Percentiles rank a stretch among this genome's conserved stretches.
These are phyloP conservation scores for Sphaerophoria rueppellii DNA, from an alignment of 2,888 invertebrate species.

Conservation along the genomic window DNA sequence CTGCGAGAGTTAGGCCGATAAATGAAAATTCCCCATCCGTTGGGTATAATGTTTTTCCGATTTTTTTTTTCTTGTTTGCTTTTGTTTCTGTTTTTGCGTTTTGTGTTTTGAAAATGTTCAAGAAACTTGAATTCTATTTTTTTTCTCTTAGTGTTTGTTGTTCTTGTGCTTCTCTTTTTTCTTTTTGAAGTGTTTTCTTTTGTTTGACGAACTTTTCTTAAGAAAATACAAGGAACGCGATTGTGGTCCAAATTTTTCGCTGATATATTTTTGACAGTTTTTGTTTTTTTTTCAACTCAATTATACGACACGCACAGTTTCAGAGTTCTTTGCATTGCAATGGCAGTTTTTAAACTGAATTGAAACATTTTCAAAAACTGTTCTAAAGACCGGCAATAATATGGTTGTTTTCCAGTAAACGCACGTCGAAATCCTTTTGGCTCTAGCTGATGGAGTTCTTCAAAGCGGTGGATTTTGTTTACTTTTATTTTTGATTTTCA, in stretches of 20 bases:
- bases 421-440: slow-evolving; percentile 34
- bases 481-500: slow-evolving; percentile 26
- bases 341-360: slow-evolving; percentile 70
- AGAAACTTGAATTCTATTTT: not conserved
- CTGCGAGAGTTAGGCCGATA: slow-evolving; percentile 45
- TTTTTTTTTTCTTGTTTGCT: slow-evolving; percentile 8
- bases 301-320: slow-evolving; percentile 41
- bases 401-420: slow-evolving; percentile 54
- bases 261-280: slow-evolving; percentile 32
- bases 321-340: slow-evolving; percentile 63
- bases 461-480: slow-evolving; percentile 15
- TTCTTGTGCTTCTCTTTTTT: slow-evolving; percentile 5
- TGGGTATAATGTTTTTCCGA: slow-evolving; percentile 38
- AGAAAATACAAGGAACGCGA: not conserved
- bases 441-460: slow-evolving; percentile 30
- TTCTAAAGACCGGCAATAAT: slow-evolving; percentile 34
- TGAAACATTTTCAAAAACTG: slow-evolving; percentile 37
- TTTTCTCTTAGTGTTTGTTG: slow-evolving; percentile 4
- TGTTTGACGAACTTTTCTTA: slow-evolving; percentile 9
- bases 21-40: slow-evolving; percentile 42
- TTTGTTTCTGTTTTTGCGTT: no score
- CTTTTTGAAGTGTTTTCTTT: slow-evolving; percentile 14
- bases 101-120: not conserved
- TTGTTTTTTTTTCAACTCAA: slow-evolving; percentile 61
- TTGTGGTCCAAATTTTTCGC: slow-evolving; percentile 16